Conservation (phyloP, 2,113 vertebrate genomes). For the Ancistrus triradiatus region DNA sequence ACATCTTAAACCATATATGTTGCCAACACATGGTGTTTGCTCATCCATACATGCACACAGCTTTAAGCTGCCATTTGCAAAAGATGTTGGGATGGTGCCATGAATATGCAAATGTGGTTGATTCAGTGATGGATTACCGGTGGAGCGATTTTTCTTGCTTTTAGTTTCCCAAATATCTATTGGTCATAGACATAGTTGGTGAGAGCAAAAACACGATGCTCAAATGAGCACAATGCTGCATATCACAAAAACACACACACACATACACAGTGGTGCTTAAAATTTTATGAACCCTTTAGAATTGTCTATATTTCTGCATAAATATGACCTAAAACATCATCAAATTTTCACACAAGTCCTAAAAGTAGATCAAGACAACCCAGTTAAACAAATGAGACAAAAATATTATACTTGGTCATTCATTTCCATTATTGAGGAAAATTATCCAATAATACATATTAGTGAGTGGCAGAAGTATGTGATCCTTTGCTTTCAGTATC, state of each 20-base stretch:
- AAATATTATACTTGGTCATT: too few species aligned
- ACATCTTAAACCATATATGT: slow-evolving; percentile 1
- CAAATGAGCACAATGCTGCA: slow-evolving; percentile 16
- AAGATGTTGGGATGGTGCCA: slow-evolving; percentile 9
- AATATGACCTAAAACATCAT: too few species aligned
- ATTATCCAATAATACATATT: too few species aligned
- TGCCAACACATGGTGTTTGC: not conserved
- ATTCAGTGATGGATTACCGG: slow-evolving; percentile 47
- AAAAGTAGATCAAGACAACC: too few species aligned
- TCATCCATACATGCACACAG: slow-evolving; percentile 10
- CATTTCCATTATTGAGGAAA: too few species aligned
- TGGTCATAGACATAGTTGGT: slow-evolving; percentile 18
- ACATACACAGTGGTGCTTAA: too few species aligned
- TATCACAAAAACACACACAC: slow-evolving; percentile 14
- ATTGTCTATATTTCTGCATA: too few species aligned
- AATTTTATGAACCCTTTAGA: too few species aligned
- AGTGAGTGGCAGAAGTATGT: too few species aligned
- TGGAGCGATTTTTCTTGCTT: slow-evolving; percentile 19
- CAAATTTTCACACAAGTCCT: too few species aligned
- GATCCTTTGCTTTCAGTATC: too few species aligned
- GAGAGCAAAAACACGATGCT: slow-evolving; percentile 11
- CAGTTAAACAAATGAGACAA: too few species aligned
- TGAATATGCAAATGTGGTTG: slow-evolving; percentile 48
- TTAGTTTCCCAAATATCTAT: slow-evolving; percentile 36
- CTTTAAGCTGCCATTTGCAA: slow-evolving; percentile 7